These are phyloP conservation scores for Patagioenas fasciata DNA, from an alignment of 2,113 vertebrate genomes.

Conservation along the genomic window DNA sequence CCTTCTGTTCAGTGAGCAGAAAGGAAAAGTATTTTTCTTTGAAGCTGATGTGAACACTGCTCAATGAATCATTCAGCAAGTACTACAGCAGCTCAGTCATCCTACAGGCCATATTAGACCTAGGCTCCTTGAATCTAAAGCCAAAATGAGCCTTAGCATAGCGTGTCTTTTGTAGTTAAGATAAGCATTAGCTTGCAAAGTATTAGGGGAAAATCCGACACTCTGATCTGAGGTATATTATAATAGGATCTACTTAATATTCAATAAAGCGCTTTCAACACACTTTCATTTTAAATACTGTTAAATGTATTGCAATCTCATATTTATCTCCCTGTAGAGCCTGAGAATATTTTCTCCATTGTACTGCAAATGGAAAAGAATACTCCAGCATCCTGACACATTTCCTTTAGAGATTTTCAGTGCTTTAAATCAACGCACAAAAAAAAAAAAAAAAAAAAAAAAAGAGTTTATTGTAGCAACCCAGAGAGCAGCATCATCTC, in stretches of 20 bases:
- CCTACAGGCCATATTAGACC: constrained; percentile 11
- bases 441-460: constrained; percentile 65
- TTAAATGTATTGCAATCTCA: constrained; percentile 56
- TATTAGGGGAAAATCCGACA: constrained; percentile 57
- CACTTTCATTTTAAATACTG: constrained; percentile 54
- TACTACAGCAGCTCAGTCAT: constrained; percentile 40
- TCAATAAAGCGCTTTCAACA: constrained; percentile 26
- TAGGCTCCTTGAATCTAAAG: constrained; percentile 41
- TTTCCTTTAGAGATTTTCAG: constrained; percentile 57
- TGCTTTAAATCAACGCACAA: constrained; percentile 70
- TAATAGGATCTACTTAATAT: constrained; percentile 67
- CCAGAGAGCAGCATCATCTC: constrained; percentile 47
- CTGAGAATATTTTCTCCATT: constrained; percentile 69
- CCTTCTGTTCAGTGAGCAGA: constrained; percentile 52
- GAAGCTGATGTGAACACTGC: constrained; percentile 42
- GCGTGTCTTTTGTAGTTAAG: constrained; percentile 25
- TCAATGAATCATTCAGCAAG: constrained; percentile 69
- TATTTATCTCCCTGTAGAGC: constrained; percentile 52
- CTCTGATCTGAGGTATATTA: constrained; percentile 58
- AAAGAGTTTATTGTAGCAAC: constrained; percentile 70
- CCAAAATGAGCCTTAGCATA: constrained; percentile 33
- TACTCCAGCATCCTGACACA: constrained; percentile 46
- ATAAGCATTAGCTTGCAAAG: constrained; percentile 50
- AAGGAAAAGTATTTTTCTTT: constrained; percentile 58
- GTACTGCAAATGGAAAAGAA: constrained; percentile 70